A percentile compares a stretch with the other conserved stretches of the same genome.
phyloP scores from a whole-genome alignment of 2,113 vertebrate genomes.

The Dromaius novaehollandiae region DNA sequence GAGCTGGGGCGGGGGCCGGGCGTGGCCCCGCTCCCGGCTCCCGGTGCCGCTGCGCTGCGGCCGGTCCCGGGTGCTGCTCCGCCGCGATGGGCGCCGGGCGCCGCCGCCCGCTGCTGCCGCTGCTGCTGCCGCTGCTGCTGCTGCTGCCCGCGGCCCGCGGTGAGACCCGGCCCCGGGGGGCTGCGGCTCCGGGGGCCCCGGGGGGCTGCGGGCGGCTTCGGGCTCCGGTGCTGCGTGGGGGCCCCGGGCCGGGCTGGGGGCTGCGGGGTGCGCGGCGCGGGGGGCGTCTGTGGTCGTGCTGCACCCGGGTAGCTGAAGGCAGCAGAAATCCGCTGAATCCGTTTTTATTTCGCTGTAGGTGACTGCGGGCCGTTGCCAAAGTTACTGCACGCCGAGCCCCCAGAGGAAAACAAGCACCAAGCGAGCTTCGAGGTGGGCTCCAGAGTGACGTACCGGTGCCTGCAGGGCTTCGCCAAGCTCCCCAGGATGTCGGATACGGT shows the following conservation, averaged over 20 bases:
- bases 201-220: background rate
- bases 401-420: accelerated
- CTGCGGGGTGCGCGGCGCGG: no score
- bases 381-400: background rate
- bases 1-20: background rate
- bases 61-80: background rate
- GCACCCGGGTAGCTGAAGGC: no score
- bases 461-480: accelerated
- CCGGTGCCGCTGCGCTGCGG: background rate
- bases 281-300: no score
- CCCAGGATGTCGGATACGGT: background rate
- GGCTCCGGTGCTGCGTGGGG: background rate
- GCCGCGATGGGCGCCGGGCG: background rate
- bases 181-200: no score
- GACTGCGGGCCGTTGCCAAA: background rate
- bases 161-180: background rate
- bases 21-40: no score
- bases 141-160: background rate
- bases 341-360: background rate
- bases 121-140: background rate
- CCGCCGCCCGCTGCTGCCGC: background rate
- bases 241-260: no score
- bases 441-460: background rate
- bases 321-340: no score
- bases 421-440: background rate